Conservation (phyloP, 2,113 vertebrate species). For the Microcebus jonahi region DNA sequence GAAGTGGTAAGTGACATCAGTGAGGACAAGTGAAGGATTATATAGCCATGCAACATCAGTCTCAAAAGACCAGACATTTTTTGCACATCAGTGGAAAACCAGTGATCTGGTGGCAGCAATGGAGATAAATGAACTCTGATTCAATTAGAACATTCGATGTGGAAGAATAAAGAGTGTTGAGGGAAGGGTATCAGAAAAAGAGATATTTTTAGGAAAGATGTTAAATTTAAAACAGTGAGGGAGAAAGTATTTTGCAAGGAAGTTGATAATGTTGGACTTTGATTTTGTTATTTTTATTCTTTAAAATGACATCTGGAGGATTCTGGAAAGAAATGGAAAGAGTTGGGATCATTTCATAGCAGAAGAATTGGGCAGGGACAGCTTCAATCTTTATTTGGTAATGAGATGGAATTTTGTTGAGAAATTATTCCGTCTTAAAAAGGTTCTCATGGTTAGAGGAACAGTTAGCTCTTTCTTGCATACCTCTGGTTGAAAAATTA, state of each 20-base stretch:
- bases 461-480: conserved; percentile 4
- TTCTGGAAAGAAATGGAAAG: conserved; percentile 1
- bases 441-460: neutral
- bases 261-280: neutral
- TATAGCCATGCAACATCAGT: neutral
- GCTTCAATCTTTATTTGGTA: neutral
- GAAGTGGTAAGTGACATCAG: neutral
- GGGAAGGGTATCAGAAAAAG: neutral
- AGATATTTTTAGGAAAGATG: neutral
- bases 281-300: conserved; percentile 29
- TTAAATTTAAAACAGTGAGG: conserved; percentile 28
- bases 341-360: neutral
- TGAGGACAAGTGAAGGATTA: neutral
- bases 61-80: neutral
- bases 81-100: neutral
- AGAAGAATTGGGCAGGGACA: neutral
- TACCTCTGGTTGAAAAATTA: conserved; percentile 24
- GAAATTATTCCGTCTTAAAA: conserved; percentile 26
- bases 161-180: neutral
- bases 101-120: neutral
- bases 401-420: neutral
- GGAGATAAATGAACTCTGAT: conserved; percentile 9
- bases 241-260: neutral
- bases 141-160: neutral
- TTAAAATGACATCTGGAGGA: conserved; percentile 42